Conservation (phyloP, 1,140 invertebrate genomes). For the Aphelenchoides besseyi region DNA sequence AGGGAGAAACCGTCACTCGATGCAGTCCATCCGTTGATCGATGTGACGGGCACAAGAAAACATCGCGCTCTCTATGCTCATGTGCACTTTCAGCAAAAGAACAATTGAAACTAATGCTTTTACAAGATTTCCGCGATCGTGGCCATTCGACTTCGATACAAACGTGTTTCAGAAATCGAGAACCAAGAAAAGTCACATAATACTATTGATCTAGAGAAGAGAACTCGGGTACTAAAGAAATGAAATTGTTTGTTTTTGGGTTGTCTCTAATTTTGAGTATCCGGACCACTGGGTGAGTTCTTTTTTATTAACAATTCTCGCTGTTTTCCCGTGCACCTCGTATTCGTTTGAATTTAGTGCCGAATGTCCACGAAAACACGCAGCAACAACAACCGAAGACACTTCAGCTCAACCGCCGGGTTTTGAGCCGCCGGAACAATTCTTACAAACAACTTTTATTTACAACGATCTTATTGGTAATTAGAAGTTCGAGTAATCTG, state of each 20-base stretch:
- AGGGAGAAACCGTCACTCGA: neutral
- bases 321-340: neutral
- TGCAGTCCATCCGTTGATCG: neutral
- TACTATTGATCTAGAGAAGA: too few relatives aligned
- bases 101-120: neutral
- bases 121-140: too few relatives aligned
- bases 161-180: too few relatives aligned
- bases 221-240: too few relatives aligned
- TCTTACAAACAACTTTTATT: slow-evolving; percentile 44
- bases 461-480: slow-evolving; percentile 35
- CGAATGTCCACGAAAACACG: slow-evolving; percentile 38
- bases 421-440: slow-evolving; percentile 32
- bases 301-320: slow-evolving; percentile 13
- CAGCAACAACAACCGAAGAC: slow-evolving; percentile 8
- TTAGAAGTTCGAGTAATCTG: neutral
- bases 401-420: slow-evolving; percentile 27
- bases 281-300: neutral
- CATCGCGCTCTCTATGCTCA: neutral
- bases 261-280: neutral
- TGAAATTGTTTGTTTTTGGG: neutral
- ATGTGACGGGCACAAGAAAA: slow-evolving; percentile 2
- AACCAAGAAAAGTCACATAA: too few relatives aligned
- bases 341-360: slow-evolving; percentile 18
- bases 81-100: neutral
- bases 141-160: too few relatives aligned